Base-by-base conservation (phyloP, 1,140 invertebrate species). In the Mycetomoellerius zeteki region DNA sequence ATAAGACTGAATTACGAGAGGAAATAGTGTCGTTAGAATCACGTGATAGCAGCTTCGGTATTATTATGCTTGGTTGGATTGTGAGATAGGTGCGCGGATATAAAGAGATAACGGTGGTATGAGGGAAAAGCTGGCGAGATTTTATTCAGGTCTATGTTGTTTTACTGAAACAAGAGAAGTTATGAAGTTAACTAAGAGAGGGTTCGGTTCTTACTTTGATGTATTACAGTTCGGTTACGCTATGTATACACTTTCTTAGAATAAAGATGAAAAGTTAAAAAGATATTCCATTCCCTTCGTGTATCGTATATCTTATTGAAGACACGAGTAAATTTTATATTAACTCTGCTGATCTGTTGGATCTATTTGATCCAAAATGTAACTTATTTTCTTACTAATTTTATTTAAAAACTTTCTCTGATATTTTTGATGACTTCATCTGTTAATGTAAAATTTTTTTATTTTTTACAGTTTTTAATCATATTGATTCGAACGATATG, bases 151-250 rank as follows among this genome's bases (percentile, higher is more conserved):
- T 60, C 52, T 52, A 75, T 30, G 69, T 82, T 86, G 52, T 33
- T 80, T 80, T 52, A 37, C 71, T 60, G 21, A 86, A 80, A 82
- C 62, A 86, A 30, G 52, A 64, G 47, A 67, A 71, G 37, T 81
- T 71, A 50, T 73, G 58, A 86, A 64, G 56, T 87, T 81, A 87
- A 87, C 69, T 75, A 33, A 84, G 33, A 21, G 12, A 52, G 10
- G 24, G n/a, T 81, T 86, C 69, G 65, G 67, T 54, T 72, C 60
- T 73, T 58, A 60, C 86, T 84, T 84, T 82, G 78, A 86, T 60
- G 62, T 56, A 82, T 72, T 64, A 47, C 62, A 64, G 58, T 56
- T 64, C 69, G 21, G 52, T 73, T 73, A 50, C 30, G 24, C 50
- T 64, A 69, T 52, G 24, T 64, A 71, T 54, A 19, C 8, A 43